phyloP scores from a whole-genome alignment of 2,113 vertebrate species.

The Aythya baeri region DNA sequence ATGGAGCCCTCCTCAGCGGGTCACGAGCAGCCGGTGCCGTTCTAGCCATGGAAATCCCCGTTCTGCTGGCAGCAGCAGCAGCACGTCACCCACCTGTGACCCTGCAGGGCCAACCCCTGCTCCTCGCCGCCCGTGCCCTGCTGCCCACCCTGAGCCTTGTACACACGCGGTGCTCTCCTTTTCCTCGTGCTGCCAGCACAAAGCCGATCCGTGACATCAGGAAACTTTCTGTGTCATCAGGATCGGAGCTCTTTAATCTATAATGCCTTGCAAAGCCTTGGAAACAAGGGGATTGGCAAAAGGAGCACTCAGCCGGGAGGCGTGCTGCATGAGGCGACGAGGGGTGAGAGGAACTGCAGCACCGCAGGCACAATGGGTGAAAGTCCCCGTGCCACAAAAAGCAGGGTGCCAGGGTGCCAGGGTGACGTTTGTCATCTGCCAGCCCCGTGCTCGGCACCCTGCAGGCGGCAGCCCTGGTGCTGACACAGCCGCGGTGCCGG shows the following conservation, averaged over 20 bases:
- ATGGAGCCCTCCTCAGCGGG: background rate
- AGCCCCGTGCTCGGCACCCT: background rate
- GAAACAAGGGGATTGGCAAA: accelerated
- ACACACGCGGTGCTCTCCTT: too few species aligned
- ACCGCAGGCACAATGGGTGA: too few species aligned
- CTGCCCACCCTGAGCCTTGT: too few species aligned
- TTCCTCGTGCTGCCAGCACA: background rate
- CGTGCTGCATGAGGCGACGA: too few species aligned
- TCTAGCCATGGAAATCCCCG: background rate
- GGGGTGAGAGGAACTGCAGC: background rate
- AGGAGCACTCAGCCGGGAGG: accelerated
- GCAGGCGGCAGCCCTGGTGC: too few species aligned
- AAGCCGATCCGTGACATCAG: background rate
- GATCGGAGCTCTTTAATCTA: background rate
- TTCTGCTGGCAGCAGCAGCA: too few species aligned
- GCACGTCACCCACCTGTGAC: too few species aligned
- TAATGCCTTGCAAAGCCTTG: accelerated
- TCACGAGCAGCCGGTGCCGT: background rate
- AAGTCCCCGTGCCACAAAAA: too few species aligned
- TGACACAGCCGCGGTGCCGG: background rate
- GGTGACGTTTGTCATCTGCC: background rate
- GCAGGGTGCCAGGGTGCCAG: background rate
- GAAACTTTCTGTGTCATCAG: background rate
- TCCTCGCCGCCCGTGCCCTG: too few species aligned
- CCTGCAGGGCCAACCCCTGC: too few species aligned